Evolutionary conservation across 2,888 invertebrate species (phyloP), one percentile per base, ranked within the genome.

Genomic region (Cheilosia scutellata): DNA sequence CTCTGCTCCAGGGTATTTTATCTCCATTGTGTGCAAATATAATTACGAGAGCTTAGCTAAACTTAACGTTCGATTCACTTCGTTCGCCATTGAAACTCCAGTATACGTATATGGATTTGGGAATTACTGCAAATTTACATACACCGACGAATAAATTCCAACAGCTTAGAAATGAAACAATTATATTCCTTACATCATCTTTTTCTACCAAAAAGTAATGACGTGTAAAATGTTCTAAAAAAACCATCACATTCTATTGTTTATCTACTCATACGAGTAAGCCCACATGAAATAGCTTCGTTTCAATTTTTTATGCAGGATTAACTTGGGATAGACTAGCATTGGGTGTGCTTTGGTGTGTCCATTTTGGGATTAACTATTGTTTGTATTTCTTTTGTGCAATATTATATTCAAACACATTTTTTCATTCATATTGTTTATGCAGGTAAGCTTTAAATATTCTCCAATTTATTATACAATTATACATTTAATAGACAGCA

Each of bases 401-500:
- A 60, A 25, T 58, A 37, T 66, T 25, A 27, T n/a, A 51, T 51
- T 40, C 53, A 29, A 40, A 42, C 31, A 49, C 9, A 68, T 20
- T 33, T 2, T 13, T 47, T 44, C 16, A 20, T 20, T 31, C 3
- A 6, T 29, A 16, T 20, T 29, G 27, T 31, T 0, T 4, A 47
- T 27, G 16, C 13, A 40, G 31, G 2, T 42, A 29, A 20, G 42
- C 42, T 27, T 42, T 20, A 13, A 27, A 40, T n/a, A 53, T 53
- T 40, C 9, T 16, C n/a, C n/a, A 20, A 44, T 3, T 13, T 31
- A 33, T n/a, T 57, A 6, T 13, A 13, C 40, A 6, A 40, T 7
- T 11, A 13, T 5, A 42, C 1, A 27, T 42, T 66, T 66, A 42
- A 53, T 37, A 16, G 44, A 68, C 55, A 55, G 29, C 33, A 13